Evolutionary conservation across 2,888 invertebrate genomes (phyloP), one percentile per base, ranked within the genome.

Genomic region (Spisula subtruncata): DNA sequence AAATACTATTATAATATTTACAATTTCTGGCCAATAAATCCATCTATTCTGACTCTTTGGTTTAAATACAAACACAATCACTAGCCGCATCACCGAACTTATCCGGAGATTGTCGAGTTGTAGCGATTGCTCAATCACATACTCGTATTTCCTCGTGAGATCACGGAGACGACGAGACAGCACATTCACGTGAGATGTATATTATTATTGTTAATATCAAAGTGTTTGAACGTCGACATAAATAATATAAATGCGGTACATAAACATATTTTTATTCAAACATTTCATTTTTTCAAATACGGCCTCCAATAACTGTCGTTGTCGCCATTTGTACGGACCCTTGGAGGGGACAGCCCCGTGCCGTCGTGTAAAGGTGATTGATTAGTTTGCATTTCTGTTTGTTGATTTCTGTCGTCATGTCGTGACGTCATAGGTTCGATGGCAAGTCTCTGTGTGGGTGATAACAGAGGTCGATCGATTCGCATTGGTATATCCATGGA

Each of bases 291-390:
- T 5, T 35, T 84, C 94, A 92, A 95, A 93, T 95, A 95, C 86
- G 95, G 95, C 66, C 95, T 93, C 95, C 95, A 95, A 1, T 95
- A 95, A 66, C 89, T 93, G 20, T 91, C 91, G 35, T 92, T 89
- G 20, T 93, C 94, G 12, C 91, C 89, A 71, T 93, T 91, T 12
- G 90, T 83, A 54, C 92, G 90, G 12, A 90, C 89, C 32, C 93
- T 91, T 16, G 92, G 87, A 20, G 91, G 87, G 0, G 93, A 92
- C 29, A 89, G 88, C 25, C 91, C 91, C 12, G 90, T 89, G 25
- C 88, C 87, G 46, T 88, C 83, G 71, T 93, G 92, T 71, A 92
- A 87, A 20, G 92, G 90, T 14, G 91, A 87, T 54, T 91, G 89
- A 48, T 92, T 92, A 29, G 91, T 92, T 79, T 91, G 92, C 92